Percentiles rank a stretch among this genome's conserved stretches.
These are phyloP conservation scores for Chelon labrosus DNA, from an alignment of 2,797 vertebrate genomes.

Conservation along the genomic window DNA sequence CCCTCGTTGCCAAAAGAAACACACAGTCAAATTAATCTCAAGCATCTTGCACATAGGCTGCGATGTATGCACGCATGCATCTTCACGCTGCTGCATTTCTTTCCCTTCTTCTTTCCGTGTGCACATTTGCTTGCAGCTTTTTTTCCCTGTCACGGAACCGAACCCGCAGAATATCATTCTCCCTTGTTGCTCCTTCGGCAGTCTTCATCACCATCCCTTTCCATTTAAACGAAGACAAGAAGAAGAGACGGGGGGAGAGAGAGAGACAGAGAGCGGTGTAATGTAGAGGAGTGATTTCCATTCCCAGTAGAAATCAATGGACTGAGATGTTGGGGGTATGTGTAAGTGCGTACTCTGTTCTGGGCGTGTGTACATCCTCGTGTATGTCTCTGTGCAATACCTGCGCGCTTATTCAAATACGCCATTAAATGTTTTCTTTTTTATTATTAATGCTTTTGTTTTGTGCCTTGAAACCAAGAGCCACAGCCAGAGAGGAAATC, in stretches of 20 bases:
- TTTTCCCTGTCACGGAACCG: not conserved
- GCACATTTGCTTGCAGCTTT: not conserved
- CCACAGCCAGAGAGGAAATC: constrained; percentile 61
- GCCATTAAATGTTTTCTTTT: not conserved
- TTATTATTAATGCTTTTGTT: not conserved
- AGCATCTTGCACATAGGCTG: not conserved
- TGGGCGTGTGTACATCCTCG: not conserved
- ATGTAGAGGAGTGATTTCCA: constrained; percentile 60
- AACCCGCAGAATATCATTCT: too few species aligned
- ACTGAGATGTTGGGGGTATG: constrained; percentile 40
- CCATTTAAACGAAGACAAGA: constrained; percentile 39
- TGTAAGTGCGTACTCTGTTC: constrained; percentile 18
- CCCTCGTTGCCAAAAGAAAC: not conserved
- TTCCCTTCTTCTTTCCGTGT: not conserved
- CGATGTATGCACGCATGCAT: not conserved
- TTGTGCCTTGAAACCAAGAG: constrained; percentile 31
- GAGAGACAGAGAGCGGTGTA: constrained; percentile 29
- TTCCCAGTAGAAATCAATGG: constrained; percentile 68
- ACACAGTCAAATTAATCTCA: not conserved
- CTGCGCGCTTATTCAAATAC: constrained; percentile 29
- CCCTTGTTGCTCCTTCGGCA: not conserved
- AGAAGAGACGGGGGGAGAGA: constrained; percentile 20
- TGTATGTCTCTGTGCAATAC: constrained; percentile 6
- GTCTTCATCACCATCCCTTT: constrained; percentile 10
- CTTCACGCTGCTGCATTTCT: not conserved